Evolutionary conservation across 2,888 invertebrate genomes (phyloP).

Genomic region (Nomada fucata): DNA sequence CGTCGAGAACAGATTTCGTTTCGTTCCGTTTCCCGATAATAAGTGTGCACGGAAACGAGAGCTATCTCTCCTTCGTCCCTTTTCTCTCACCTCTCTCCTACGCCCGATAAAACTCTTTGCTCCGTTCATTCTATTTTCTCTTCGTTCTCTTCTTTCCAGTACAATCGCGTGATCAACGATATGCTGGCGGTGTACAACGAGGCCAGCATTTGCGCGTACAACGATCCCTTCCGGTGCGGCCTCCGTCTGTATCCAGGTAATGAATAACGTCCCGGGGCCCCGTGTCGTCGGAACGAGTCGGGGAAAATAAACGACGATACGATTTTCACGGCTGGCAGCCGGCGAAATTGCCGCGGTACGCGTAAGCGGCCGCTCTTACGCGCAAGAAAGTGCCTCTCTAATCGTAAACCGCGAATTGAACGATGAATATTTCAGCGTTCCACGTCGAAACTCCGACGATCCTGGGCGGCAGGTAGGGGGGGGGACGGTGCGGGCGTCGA

Average conservation of each 20-base stretch:
- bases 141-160: constrained; percentile 86
- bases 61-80: not conserved
- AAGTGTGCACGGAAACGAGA: not conserved
- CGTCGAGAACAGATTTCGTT: not conserved
- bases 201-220: constrained; percentile 93
- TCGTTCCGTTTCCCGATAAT: constrained; percentile 11
- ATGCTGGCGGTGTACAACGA: constrained; percentile 95
- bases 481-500: not conserved
- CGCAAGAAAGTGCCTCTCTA: constrained; percentile 55
- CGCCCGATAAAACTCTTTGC: not conserved
- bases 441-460: constrained; percentile 1
- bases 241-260: constrained; percentile 91
- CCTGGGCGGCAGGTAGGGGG: no score
- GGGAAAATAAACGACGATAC: constrained; percentile 24
- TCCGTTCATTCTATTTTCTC: not conserved
- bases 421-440: constrained; percentile 28
- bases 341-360: constrained; percentile 42
- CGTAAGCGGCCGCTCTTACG: constrained; percentile 41
- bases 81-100: not conserved
- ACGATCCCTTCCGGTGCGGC: constrained; percentile 93
- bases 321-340: constrained; percentile 43
- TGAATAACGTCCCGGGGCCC: constrained; percentile 17
- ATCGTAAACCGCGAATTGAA: constrained; percentile 33
- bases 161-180: constrained; percentile 94
- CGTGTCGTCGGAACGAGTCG: not conserved